phyloP scores from a whole-genome alignment of 2,888 invertebrate genomes.

The Caenorhabditis imperialis region DNA sequence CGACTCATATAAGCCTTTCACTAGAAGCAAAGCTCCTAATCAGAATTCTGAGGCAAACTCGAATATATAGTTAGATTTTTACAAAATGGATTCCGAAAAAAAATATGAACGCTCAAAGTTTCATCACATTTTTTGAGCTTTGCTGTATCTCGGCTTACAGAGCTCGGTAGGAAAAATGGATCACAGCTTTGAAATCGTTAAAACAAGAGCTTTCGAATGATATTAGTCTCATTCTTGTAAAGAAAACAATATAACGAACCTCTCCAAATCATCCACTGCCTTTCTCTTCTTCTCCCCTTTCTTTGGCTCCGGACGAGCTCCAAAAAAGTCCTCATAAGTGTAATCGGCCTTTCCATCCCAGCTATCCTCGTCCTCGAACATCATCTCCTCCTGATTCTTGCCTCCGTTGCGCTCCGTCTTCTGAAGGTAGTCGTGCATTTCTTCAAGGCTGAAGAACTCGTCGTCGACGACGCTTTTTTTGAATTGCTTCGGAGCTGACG shows the following conservation, averaged over 20 bases:
- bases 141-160: too few relatives aligned
- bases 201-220: too few relatives aligned
- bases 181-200: too few relatives aligned
- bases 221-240: too few relatives aligned
- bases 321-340: conserved; percentile 67
- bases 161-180: too few relatives aligned
- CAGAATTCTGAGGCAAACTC: too few relatives aligned
- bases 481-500: conserved; percentile 41
- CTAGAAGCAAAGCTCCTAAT: too few relatives aligned
- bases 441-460: conserved; percentile 63
- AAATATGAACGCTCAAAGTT: too few relatives aligned
- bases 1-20: too few relatives aligned
- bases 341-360: conserved; percentile 61
- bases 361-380: conserved; percentile 58
- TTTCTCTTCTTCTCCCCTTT: conserved; percentile 45
- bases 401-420: conserved; percentile 51
- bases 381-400: conserved; percentile 43
- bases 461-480: conserved; percentile 61
- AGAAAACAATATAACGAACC: conserved; percentile 12
- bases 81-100: too few relatives aligned
- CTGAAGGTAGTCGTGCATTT: conserved; percentile 62
- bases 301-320: conserved; percentile 44
- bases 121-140: too few relatives aligned
- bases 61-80: too few relatives aligned
- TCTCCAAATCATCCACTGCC: conserved; percentile 28